phyloP scores from a whole-genome alignment of 1,140 invertebrate species.

The Aphaenogaster floridana region DNA sequence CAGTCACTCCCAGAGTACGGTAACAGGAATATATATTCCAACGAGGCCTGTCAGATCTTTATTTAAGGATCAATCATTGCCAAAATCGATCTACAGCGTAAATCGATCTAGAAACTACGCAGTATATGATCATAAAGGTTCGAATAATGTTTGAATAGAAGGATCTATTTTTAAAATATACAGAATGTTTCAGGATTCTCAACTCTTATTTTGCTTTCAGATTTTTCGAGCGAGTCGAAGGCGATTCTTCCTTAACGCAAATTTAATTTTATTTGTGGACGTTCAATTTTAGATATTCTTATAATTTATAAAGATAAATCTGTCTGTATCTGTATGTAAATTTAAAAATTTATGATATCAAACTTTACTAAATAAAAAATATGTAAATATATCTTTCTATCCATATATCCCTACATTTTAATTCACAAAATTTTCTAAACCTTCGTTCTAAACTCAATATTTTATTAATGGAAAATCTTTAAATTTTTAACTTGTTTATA shows the following conservation, averaged over 20 bases:
- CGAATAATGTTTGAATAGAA: background rate
- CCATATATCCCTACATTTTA: background rate
- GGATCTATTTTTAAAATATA: background rate
- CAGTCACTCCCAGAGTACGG: conserved; percentile 55
- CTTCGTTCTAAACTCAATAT: background rate
- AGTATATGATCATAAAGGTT: background rate
- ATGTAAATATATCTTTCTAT: background rate
- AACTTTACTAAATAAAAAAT: background rate
- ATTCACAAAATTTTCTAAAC: background rate
- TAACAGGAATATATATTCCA: conserved; percentile 48
- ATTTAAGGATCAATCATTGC: conserved; percentile 42
- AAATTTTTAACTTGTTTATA: background rate
- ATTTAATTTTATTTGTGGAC: background rate
- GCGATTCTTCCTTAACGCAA: background rate
- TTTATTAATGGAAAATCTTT: background rate
- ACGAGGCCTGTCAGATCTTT: conserved; percentile 56
- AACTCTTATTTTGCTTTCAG: background rate
- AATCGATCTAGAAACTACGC: conserved; percentile 11
- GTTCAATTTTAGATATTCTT: background rate
- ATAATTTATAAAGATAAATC: background rate
- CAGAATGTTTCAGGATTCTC: background rate
- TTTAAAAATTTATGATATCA: background rate
- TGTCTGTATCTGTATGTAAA: background rate
- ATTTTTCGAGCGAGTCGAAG: background rate
- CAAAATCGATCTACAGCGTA: background rate